Conservation (phyloP, 2,797 vertebrate genomes). For the Saxicola maurus region DNA sequence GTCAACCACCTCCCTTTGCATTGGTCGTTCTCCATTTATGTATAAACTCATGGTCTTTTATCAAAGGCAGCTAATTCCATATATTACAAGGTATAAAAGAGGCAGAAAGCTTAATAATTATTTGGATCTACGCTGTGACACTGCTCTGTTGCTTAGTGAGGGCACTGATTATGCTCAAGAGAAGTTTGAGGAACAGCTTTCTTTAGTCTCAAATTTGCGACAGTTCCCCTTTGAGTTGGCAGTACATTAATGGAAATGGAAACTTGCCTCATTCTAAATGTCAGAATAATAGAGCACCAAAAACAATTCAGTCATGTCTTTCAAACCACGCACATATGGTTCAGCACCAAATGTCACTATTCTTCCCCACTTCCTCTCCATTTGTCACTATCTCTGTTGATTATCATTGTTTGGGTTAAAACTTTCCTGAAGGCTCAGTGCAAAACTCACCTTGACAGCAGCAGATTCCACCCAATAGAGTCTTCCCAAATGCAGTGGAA, state of each 20-base stretch:
- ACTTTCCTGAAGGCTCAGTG: constrained; percentile 37
- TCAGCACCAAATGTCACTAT: constrained; percentile 81
- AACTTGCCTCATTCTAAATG: constrained; percentile 83
- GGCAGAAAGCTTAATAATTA: constrained; percentile 5
- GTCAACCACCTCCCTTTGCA: background rate
- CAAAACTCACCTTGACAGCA: constrained; percentile 42
- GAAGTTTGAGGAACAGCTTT: constrained; percentile 81
- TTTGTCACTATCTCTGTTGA: constrained; percentile 59
- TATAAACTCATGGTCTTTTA: background rate
- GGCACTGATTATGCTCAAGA: constrained; percentile 70
- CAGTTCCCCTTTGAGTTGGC: constrained; percentile 81
- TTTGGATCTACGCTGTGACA: constrained; percentile 9
- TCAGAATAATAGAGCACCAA: constrained; percentile 83
- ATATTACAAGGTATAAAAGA: background rate
- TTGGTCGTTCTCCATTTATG: background rate
- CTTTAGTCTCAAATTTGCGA: constrained; percentile 81
- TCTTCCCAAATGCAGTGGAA: background rate
- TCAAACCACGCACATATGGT: constrained; percentile 84
- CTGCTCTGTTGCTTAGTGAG: constrained; percentile 62
- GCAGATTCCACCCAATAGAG: background rate
- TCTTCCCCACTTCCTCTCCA: constrained; percentile 69
- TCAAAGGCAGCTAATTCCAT: background rate
- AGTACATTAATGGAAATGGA: constrained; percentile 84
- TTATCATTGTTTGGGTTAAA: constrained; percentile 66
- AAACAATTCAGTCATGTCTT: constrained; percentile 84